Base-by-base conservation (phyloP, 2,113 vertebrate genomes). In the Ginglymostoma cirratum region DNA sequence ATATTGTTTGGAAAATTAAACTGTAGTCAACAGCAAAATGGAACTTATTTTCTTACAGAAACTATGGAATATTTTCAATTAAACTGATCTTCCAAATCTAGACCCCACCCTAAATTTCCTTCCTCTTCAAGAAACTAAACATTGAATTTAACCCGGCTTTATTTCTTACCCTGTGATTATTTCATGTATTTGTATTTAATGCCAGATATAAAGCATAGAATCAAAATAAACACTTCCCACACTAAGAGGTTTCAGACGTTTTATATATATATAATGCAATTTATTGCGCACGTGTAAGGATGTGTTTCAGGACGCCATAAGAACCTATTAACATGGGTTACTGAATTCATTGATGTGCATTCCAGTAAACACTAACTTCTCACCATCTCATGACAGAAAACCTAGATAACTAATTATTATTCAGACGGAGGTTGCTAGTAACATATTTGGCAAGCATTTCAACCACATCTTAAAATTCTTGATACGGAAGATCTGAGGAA, bases 291-390 rank as follows among this genome's bases (percentile, higher is more conserved):
- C 94, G 69, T 95, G 94, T 45, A 95, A 95, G 72, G 69, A 95
- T 95, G 72, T 24, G 94, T 95, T 95, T 95, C 94, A 95, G 94
- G 70, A 72, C 72, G 76, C 70, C 38, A 95, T 76, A 95, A 27
- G 94, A 95, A 48, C 67, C 69, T 95, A 95, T 70, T 95, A 95
- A 95, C 94, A 95, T 76, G 94, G 69, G 72, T 95, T 95, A 95
- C 94, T 95, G 69, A 95, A 69, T 95, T 98, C 98, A 98, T 97
- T 98, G 99, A 99, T 99, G 99, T 99, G 99, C 99, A 99, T 99
- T 99, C 98, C 98, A 98, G 98, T 98, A 97, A 97, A 96, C 86
- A 96, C 87, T 90, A 97, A 97, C 96, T 97, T 97, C 96, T 97
- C 98, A 98, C 98, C 97, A 97, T 98, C 97, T 97, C 96, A 96